Conservation (phyloP, 2,113 vertebrate genomes). For the Malurus alboscapulatus region DNA sequence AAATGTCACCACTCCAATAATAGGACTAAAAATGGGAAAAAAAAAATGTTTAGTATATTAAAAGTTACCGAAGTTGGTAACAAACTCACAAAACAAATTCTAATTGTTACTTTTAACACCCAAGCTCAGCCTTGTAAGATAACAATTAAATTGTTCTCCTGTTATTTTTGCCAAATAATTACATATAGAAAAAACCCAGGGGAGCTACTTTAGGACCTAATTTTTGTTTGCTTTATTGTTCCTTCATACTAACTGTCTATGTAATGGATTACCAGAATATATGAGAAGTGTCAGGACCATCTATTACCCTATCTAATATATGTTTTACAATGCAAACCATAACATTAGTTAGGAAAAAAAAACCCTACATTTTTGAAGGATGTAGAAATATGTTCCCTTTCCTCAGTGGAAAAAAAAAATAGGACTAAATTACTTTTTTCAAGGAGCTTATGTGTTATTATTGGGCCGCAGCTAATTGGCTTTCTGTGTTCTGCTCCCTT, state of each 20-base stretch:
- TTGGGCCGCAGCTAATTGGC: background rate
- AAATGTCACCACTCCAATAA: background rate
- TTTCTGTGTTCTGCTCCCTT: background rate
- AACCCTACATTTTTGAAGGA: background rate
- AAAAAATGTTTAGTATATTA: background rate
- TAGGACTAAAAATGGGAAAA: background rate
- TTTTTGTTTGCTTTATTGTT: background rate
- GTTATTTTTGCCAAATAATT: background rate
- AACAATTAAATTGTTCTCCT: background rate
- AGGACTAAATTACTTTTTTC: background rate
- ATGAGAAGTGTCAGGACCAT: background rate
- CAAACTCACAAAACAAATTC: background rate
- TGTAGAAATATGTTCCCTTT: background rate
- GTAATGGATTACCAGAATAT: background rate
- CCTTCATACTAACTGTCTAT: background rate
- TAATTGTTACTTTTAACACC: background rate
- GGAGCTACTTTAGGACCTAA: background rate
- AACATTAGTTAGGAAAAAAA: accelerated
- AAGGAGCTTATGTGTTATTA: background rate
- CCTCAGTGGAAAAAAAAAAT: background rate
- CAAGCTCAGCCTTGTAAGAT: background rate
- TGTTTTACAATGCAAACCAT: background rate
- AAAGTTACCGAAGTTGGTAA: background rate
- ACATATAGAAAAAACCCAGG: background rate
- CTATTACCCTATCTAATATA: background rate